Base-by-base conservation (phyloP, 2,888 invertebrate genomes). In the Apomyelois bistriatella region DNA sequence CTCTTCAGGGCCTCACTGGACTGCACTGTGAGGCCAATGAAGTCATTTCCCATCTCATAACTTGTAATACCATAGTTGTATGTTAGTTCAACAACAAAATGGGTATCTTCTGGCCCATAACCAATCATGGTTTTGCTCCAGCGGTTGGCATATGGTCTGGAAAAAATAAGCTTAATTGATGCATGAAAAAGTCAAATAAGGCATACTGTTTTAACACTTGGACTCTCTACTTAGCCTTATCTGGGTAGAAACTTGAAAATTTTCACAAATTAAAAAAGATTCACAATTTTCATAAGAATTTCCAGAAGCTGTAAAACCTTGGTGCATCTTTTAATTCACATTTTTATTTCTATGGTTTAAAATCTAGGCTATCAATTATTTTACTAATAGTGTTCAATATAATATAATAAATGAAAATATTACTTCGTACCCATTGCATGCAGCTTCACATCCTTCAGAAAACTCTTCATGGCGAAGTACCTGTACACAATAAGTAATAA, bases 41-140 rank as follows among this genome's bases (percentile, higher is more conserved):
- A 98, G 84, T 99, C 99, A 87, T 99, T 99, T 35, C 99, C 99
- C 64, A 92, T 84, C 65, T 96, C 94, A 74, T 99, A 99, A 48
- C 93, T 90, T 59, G 94, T 94, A 16, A 99, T 93, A 16, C 97
- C 97, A 78, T 99, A 99, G 81, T 99, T 99, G 82, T 99, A 99
- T 9, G 99, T 99, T 42, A 99, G 91, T 78, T 99, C 99, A 16
- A 99, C 92, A 0, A 98, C 99, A 90, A 99, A 99, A 84, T 99
- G 96, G 51, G 93, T 92, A 67, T 97, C 96, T 86, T 99, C 99
- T 0, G 96, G 94, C 0, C 99, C 99, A 84, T 98, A 99, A 1
- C 99, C 99, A 43, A 99, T 93, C 99, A 99, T 99, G 0, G 99
- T 99, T 90, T 99, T 99, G 76, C 98, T 98, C 99, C 99, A 99